Base-by-base conservation (phyloP, 2,113 vertebrate species). In the Neodon shergylaensis region DNA sequence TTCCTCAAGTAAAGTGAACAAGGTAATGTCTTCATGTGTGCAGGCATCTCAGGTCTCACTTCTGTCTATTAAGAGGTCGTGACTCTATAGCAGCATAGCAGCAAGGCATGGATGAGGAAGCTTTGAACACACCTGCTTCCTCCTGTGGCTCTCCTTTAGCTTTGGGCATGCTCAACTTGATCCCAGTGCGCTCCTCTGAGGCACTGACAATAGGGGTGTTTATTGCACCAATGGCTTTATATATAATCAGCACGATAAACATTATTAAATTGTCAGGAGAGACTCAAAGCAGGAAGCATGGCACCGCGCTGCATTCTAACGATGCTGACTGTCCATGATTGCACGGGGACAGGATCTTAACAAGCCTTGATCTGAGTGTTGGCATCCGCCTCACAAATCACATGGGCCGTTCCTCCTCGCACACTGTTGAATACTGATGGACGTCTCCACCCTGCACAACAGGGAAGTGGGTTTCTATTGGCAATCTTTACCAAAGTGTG, bases 391-490 rank as follows among this genome's bases (percentile, higher is more conserved):
- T 98, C 98, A 97, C 98, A 98, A 98, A 98, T 98, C 98, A 98
- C 98, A 96, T 88, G 97, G 95, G 98, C 98, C 74, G 91, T 96
- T 98, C 98, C 94, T 97, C 97, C 98, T 86, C 94, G 94, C 97
- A 97, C 81, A 96, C 97, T 97, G 98, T 97, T 98, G 98, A 98
- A 98, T 98, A 98, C 98, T 98, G 99, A 98, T 98, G 98, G 98
- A 98, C 98, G 98, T 97, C 98, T 98, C 98, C 96, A 96, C 97
- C 98, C 96, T 47, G 98, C 94, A 94, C 98, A 98, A 98, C 97
- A 97, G 97, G 98, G 98, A 98, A 98, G 98, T 98, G 98, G 98
- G 97, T 98, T 98, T 98, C 98, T 97, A 98, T 96, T 98, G 98
- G 98, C 98, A 98, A 98, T 97, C 98, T 97, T 98, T 98, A 98